phyloP scores from a whole-genome alignment of 2,113 vertebrate genomes.

The Siniperca chuatsi region DNA sequence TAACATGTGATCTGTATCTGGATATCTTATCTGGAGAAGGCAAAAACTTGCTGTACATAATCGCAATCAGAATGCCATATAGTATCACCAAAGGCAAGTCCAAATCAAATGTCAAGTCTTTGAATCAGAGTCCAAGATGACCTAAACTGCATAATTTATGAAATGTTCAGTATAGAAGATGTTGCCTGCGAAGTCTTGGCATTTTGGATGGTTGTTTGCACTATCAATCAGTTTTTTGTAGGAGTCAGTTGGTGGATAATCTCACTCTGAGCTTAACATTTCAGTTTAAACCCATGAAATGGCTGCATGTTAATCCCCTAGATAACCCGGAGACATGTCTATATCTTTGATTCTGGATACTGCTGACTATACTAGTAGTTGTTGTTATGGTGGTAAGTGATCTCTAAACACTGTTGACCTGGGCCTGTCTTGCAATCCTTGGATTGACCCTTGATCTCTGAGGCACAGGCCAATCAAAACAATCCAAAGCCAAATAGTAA shows the following conservation, averaged over 20 bases:
- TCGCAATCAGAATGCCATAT: too few species aligned
- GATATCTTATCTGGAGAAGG: too few species aligned
- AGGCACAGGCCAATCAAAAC: slow-evolving; percentile 45
- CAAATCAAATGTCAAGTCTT: too few species aligned
- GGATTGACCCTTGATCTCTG: slow-evolving; percentile 37
- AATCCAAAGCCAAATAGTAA: slow-evolving; percentile 25
- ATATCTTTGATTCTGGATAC: not conserved
- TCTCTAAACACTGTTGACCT: slow-evolving; percentile 30
- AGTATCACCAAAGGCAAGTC: too few species aligned
- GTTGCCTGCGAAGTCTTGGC: too few species aligned
- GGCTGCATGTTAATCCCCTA: not conserved
- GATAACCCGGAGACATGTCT: not conserved
- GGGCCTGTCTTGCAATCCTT: slow-evolving; percentile 25
- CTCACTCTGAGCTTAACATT: not conserved
- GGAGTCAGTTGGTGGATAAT: not conserved
- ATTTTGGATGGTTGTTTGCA: not conserved
- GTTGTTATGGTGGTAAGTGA: slow-evolving; percentile 36
- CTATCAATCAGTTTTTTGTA: not conserved
- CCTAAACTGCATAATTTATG: too few species aligned
- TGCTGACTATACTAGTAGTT: not conserved
- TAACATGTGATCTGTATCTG: too few species aligned
- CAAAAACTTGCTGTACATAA: too few species aligned
- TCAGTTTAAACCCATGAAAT: not conserved
- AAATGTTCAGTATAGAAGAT: too few species aligned
- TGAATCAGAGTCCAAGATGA: too few species aligned